Evolutionary conservation across 1,140 invertebrate species (phyloP), one percentile per base, ranked within the genome.

Genomic region (Episyrphus balteatus): DNA sequence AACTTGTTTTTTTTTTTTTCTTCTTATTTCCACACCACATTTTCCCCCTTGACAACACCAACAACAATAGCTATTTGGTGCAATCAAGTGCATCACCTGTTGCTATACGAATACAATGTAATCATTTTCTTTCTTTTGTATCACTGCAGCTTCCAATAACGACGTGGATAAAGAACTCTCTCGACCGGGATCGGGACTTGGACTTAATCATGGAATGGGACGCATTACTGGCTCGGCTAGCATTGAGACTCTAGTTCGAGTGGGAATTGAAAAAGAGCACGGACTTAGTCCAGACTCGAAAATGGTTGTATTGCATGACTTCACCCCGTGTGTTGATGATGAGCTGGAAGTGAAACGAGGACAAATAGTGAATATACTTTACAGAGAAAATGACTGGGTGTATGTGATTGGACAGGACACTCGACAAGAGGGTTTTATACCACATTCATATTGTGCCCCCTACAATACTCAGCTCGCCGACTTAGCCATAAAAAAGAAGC

Each of bases 371-470:
- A 92, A 92, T 72, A 83, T 94, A 45, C 69, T 96, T 46, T 96
- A 96, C 67, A 75, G 90, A 56, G 92, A 96, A 66, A 94, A 95
- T 65, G 92, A 95, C 60, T 96, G 92, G 92, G 88, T 93, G 1
- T 95, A 95, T 73, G 89, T 95, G 0, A 92, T 94, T 62, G 82
- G 87, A 2, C 86, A 89, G 41, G 86, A 89, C 49, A 86, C 85
- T 26, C 73, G 87, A 46, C 80, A 86, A 65, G 91, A 95, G 71
- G 92, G 92, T 2, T 97, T 95, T 58, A 92, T 96, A 54, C 92
- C 92, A 10, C 86, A 92, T 62, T 92, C 89, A 0, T 94, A 94
- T 66, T 92, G 89, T 69, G 85, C 87, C 1, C 86, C 89, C 0
- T 90, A 84, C 61, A 83, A 81, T 34, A 85, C 82, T 33, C 83